Base-by-base conservation (phyloP, 2,113 vertebrate genomes). In the Vidua macroura region DNA sequence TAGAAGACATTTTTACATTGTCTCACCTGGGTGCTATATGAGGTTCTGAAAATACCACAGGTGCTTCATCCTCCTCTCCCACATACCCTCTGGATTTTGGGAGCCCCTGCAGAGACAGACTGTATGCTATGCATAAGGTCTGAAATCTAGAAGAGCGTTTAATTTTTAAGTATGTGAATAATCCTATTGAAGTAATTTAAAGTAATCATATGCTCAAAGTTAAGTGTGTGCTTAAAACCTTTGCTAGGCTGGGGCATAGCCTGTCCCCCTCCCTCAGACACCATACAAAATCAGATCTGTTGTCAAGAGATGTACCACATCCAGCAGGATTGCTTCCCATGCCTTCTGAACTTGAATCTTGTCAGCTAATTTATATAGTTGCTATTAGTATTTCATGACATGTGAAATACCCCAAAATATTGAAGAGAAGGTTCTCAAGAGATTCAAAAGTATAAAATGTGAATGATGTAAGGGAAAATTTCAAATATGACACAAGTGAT, bases 181-280 rank as follows among this genome's bases (percentile, higher is more conserved):
- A 96, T 93, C 85, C 85, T 77, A 3, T 12, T 81, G 72, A 95
- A 95, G 84, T 90, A 83, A 95, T 94, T 95, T 79, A 74, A 93
- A 90, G 46, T 90, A 89, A 91, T 95, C 9, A 3, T 84, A 73
- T 82, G 90, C 85, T 90, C 92, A 70, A 83, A 88, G 66, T 90
- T 84, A 93, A 92, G 81, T 93, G 60, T 41, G 55, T 84, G 41
- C 53, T 92, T 89, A 70, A 64, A 46, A 73, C 78, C 67, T 95
- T 94, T 89, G 55, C 78, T 84, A 48, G 76, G 52, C 44, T 92
- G 88, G 63, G 69, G 35, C 48, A 44, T 46, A 43, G 85, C 77
- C 66, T 88, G 43, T 39, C 31, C 9, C 31, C 19, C n/a, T 64
- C 12, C 37, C 12, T 39, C 35, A 52, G 15, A 52, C 55, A 62